Evolutionary conservation across 2,113 vertebrate species (phyloP).

Genomic region (Hipposideros armiger): DNA sequence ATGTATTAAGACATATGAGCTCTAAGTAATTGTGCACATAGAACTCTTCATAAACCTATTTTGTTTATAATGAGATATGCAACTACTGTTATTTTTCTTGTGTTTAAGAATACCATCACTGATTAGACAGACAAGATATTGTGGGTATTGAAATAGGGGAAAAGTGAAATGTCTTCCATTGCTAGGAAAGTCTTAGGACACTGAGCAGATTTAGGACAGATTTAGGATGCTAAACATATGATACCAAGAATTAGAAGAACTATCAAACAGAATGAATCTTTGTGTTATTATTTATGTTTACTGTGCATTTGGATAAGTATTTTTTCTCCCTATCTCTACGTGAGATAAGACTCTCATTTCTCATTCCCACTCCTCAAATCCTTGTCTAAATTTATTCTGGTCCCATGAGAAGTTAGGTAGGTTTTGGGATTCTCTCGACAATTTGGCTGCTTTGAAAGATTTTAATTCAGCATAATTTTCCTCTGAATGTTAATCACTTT

Average conservation of each 20-base stretch:
- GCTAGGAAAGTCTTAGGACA: not conserved
- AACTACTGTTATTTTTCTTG: conserved; percentile 32
- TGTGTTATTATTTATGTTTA: not conserved
- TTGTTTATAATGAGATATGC: not conserved
- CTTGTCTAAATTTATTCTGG: conserved; percentile 24
- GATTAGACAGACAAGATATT: not conserved
- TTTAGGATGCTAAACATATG: not conserved
- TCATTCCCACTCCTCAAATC: not conserved
- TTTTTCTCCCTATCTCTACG: conserved; percentile 51
- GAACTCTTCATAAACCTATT: not conserved
- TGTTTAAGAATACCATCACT: conserved; percentile 35
- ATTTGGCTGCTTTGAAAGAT: conserved; percentile 18
- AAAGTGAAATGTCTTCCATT: conserved; percentile 43
- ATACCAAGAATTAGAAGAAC: not conserved
- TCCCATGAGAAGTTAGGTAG: conserved; percentile 20
- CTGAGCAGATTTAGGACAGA: conserved; percentile 16
- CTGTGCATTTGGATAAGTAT: not conserved
- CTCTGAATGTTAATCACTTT: conserved; percentile 53
- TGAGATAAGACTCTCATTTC: conserved; percentile 32
- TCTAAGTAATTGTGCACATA: not conserved
- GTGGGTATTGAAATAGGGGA: not conserved
- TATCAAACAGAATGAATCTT: conserved; percentile 11
- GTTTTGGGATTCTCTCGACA: conserved; percentile 5
- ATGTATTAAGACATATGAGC: not conserved
- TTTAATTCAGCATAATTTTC: conserved; percentile 65